Evolutionary conservation across 2,888 invertebrate species (phyloP).

Genomic region (Dolichomitus sp.): DNA sequence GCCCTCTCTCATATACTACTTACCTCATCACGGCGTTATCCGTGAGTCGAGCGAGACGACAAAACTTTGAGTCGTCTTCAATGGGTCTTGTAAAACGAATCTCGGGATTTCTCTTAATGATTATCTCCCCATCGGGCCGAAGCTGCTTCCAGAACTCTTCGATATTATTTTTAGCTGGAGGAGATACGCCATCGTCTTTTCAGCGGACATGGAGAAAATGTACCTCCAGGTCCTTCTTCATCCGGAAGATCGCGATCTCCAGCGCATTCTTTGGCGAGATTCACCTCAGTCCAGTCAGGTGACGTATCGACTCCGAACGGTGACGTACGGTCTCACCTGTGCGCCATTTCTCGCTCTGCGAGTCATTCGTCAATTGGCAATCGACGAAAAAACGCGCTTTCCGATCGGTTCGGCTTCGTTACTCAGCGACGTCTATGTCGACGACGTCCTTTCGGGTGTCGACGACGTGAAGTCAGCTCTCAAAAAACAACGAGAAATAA

Average conservation of each 20-base stretch:
- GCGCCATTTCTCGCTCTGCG: constrained; percentile 32
- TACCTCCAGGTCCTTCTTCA: constrained; percentile 33
- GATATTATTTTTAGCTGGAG: constrained; percentile 29
- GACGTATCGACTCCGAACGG: constrained; percentile 25
- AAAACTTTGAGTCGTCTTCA: constrained; percentile 79
- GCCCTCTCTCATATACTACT: too few relatives aligned
- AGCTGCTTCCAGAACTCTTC: constrained; percentile 72
- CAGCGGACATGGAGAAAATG: constrained; percentile 55
- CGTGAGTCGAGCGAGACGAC: constrained; percentile 78
- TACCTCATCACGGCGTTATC: constrained; percentile 80
- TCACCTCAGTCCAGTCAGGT: too few relatives aligned
- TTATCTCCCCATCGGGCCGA: constrained; percentile 75
- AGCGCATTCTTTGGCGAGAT: too few relatives aligned
- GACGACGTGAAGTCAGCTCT: constrained; percentile 28
- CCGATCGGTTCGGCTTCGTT: constrained; percentile 31
- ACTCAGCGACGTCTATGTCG: constrained; percentile 50
- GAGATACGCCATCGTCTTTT: constrained; percentile 7
- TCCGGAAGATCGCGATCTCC: constrained; percentile 71
- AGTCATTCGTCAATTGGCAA: constrained; percentile 20
- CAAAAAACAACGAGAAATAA: constrained; percentile 23
- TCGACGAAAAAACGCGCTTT: constrained; percentile 12
- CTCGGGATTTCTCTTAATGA: constrained; percentile 74
- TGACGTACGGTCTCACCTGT: constrained; percentile 26
- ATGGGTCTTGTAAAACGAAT: constrained; percentile 74
- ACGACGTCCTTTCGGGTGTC: constrained; percentile 55